Evolutionary conservation across 2,797 vertebrate species (phyloP).

Genomic region (Parauchenoglanis punctatus): DNA sequence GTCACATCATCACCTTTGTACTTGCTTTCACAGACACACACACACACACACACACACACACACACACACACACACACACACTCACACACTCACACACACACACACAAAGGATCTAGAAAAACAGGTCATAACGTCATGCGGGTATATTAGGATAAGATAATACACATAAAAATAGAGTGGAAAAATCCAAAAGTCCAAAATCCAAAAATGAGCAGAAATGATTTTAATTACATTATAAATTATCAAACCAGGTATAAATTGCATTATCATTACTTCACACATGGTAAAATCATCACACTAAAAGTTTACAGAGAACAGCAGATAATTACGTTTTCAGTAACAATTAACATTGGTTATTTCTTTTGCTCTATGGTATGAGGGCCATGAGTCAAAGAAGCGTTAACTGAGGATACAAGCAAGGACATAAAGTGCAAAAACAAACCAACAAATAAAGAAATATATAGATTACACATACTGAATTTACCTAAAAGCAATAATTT

Average conservation of each 20-base stretch:
- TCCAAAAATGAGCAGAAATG: no score
- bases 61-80: not conserved
- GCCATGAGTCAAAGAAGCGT: not conserved
- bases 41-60: not conserved
- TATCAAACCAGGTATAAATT: not conserved
- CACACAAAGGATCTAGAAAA: conserved; percentile 27
- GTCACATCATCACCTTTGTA: not conserved
- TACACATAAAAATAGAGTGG: not conserved
- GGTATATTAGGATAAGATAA: conserved; percentile 6
- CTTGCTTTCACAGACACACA: not conserved
- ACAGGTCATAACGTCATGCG: not conserved
- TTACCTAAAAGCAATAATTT: not conserved
- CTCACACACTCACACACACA: not conserved
- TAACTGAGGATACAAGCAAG: not conserved
- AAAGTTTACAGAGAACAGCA: not conserved
- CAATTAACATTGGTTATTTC: not conserved
- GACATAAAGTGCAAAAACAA: not conserved
- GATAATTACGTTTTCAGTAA: not conserved
- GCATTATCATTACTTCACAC: not conserved
- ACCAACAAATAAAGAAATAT: not conserved
- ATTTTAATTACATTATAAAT: not conserved
- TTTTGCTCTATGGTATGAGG: not conserved
- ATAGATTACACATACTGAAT: not conserved
- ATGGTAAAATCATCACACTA: not conserved
- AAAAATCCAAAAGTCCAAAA: not conserved